phyloP scores from a whole-genome alignment of 2,888 invertebrate genomes.

The Sphinx pinastri region DNA sequence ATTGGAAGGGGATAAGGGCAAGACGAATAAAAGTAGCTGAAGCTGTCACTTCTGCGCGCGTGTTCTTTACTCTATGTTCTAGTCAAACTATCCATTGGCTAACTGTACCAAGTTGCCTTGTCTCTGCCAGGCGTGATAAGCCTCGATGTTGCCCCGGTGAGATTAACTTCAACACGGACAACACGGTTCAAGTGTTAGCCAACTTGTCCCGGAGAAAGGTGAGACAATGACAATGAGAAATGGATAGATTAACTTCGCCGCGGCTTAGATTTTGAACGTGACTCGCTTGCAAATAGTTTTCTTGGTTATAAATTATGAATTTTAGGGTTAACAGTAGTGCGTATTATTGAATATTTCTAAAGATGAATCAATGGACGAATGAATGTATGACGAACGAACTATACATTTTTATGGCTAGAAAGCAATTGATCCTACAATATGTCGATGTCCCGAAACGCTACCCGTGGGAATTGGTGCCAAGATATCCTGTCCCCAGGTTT shows the following conservation, averaged over 20 bases:
- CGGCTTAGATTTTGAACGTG: conserved; percentile 22
- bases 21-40: neutral
- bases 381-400: neutral
- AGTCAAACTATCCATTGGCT: conserved; percentile 53
- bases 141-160: conserved; percentile 27
- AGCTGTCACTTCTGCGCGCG: neutral
- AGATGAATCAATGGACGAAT: neutral
- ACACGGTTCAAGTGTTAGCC: conserved; percentile 15
- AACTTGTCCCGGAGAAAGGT: conserved; percentile 28
- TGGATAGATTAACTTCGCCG: conserved; percentile 24
- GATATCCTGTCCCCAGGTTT: no score
- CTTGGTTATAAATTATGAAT: neutral
- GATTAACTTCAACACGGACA: conserved; percentile 28
- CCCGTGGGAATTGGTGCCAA: no score
- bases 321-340: neutral
- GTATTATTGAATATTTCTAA: no score
- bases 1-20: no score
- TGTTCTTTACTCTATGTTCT: conserved; percentile 40
- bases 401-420: neutral
- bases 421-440: no score
- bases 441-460: no score
- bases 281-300: conserved; percentile 12
- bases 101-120: conserved; percentile 41
- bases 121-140: conserved; percentile 38
- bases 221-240: conserved; percentile 28